Evolutionary conservation across 2,888 invertebrate genomes (phyloP).

Genomic region (Clanis bilineata): DNA sequence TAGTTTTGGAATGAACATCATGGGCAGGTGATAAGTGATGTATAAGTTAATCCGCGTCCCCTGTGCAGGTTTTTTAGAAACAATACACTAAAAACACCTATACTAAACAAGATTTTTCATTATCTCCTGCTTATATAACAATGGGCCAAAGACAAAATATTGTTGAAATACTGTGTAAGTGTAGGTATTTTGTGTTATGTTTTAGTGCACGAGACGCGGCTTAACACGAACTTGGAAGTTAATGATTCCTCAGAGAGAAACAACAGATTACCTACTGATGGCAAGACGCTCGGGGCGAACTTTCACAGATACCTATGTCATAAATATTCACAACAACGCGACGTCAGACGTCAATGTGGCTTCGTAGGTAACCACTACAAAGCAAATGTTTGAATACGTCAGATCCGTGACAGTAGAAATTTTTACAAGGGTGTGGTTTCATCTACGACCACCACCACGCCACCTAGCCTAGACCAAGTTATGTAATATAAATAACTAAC

Average conservation of each 20-base stretch:
- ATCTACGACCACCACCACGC: too few species aligned
- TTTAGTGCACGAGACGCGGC: too few species aligned
- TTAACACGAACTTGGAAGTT: slow-evolving; percentile 28
- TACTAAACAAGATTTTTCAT: too few species aligned
- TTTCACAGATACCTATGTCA: slow-evolving; percentile 59
- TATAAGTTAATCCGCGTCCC: too few species aligned
- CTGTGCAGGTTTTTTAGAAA: too few species aligned
- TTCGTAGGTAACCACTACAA: slow-evolving; percentile 31
- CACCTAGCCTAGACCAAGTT: not conserved
- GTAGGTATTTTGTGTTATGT: too few species aligned
- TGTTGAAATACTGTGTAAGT: too few species aligned
- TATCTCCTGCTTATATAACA: too few species aligned
- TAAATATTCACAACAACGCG: slow-evolving; percentile 54
- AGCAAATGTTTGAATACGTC: slow-evolving; percentile 47
- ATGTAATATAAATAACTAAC: not conserved
- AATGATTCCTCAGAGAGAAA: slow-evolving; percentile 27
- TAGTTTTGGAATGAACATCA: too few species aligned
- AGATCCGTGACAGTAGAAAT: slow-evolving; percentile 43
- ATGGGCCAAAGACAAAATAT: too few species aligned
- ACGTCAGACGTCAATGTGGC: slow-evolving; percentile 34
- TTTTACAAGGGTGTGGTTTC: slow-evolving; percentile 30
- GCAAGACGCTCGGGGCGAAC: slow-evolving; percentile 42
- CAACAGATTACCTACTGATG: slow-evolving; percentile 18
- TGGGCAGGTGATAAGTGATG: too few species aligned
- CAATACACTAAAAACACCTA: too few species aligned